Evolutionary conservation across 2,888 invertebrate genomes (phyloP).

Genomic region (Stenodera caucasica): DNA sequence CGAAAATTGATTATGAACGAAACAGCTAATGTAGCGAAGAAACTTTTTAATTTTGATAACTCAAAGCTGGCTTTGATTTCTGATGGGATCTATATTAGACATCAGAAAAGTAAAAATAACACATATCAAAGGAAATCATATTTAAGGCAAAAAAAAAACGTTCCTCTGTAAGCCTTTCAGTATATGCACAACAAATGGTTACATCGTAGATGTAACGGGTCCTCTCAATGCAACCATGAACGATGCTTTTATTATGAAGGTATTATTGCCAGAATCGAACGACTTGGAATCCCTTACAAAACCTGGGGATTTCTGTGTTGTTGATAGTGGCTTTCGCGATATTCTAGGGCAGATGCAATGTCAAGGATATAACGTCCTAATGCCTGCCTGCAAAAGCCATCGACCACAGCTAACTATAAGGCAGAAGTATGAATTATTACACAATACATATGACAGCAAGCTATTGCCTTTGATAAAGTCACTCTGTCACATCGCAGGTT

Average conservation of each 20-base stretch:
- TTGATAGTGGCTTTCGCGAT: too few relatives aligned
- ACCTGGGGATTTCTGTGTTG: too few relatives aligned
- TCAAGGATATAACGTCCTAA: too few relatives aligned
- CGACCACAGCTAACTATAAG: too few relatives aligned
- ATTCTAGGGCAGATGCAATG: too few relatives aligned
- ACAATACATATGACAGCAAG: background rate
- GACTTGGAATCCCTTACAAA: too few relatives aligned
- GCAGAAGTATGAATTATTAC: background rate
- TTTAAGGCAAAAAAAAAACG: constrained; percentile 26
- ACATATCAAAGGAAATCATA: constrained; percentile 28
- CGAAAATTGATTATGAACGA: constrained; percentile 11
- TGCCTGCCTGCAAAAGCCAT: too few relatives aligned
- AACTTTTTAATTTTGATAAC: background rate
- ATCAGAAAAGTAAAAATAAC: constrained; percentile 31
- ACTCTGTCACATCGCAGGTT: too few relatives aligned
- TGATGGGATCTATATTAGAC: constrained; percentile 28
- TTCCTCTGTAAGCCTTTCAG: constrained; percentile 32
- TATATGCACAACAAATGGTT: constrained; percentile 30
- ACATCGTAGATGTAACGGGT: constrained; percentile 24
- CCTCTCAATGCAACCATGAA: constrained; percentile 30
- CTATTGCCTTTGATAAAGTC: background rate
- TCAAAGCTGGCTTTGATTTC: constrained; percentile 15
- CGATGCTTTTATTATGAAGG: constrained; percentile 13
- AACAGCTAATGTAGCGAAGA: background rate
- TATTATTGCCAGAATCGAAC: too few relatives aligned